phyloP scores from a whole-genome alignment of 2,113 vertebrate species.

The Copsychus sechellarum region DNA sequence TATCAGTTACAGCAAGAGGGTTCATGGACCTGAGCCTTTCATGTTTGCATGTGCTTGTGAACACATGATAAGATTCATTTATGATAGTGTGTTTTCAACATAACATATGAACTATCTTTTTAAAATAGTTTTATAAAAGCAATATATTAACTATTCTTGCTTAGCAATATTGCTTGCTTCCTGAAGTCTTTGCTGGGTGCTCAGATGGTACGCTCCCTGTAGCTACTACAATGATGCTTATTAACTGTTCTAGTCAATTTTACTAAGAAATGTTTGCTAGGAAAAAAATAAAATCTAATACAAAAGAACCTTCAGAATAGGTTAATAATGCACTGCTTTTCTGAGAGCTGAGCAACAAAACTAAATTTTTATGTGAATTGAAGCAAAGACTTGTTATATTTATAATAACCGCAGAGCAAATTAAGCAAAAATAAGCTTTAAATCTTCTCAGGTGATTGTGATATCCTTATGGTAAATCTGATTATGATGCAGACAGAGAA shows the following conservation, averaged over 20 bases:
- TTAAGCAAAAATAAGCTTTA: not conserved
- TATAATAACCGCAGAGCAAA: not conserved
- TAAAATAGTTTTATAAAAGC: not conserved
- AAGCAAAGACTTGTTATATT: not conserved
- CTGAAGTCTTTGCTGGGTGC: not conserved
- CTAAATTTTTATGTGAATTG: not conserved
- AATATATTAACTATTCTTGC: not conserved
- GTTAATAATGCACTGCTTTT: accelerated
- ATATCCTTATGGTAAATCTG: not conserved
- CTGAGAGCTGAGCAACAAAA: not conserved
- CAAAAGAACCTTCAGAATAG: not conserved
- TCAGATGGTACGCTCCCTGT: not conserved
- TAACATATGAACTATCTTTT: not conserved
- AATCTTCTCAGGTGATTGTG: not conserved
- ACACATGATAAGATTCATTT: not conserved
- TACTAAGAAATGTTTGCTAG: not conserved
- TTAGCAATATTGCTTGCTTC: accelerated
- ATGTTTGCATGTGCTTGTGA: not conserved
- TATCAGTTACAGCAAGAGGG: not conserved
- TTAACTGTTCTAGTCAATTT: not conserved
- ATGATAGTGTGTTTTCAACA: not conserved
- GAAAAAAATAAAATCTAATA: not conserved
- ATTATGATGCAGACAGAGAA: not conserved
- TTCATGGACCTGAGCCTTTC: not conserved
- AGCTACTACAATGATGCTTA: accelerated